These are phyloP conservation scores for Nyctereutes procyonoides DNA, from an alignment of 2,113 vertebrate species.

Conservation along the genomic window DNA sequence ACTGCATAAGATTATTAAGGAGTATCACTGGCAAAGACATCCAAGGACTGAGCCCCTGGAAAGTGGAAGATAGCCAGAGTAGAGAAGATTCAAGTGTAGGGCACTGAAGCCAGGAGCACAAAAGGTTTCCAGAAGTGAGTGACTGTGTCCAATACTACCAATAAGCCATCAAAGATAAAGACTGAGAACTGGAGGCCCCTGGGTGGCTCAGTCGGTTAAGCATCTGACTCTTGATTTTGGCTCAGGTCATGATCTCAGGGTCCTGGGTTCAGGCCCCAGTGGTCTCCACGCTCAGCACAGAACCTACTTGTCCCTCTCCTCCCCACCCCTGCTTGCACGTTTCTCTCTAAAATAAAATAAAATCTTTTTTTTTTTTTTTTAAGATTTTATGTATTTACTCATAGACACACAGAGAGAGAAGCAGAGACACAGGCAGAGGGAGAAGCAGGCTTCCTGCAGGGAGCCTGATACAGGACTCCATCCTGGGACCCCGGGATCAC, in stretches of 20 bases:
- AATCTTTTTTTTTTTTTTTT: too few species aligned
- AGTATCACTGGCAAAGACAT: neutral
- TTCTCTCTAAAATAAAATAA: neutral
- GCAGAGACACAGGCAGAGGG: too few species aligned
- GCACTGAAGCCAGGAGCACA: too few species aligned
- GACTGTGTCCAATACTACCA: rapidly evolving
- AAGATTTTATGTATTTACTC: too few species aligned
- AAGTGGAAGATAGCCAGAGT: neutral
- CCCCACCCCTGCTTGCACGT: neutral
- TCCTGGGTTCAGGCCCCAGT: neutral
- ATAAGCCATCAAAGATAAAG: neutral
- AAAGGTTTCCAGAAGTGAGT: neutral
- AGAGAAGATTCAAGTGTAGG: neutral
- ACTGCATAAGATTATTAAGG: neutral
- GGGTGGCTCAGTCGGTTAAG: neutral
- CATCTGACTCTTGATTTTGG: neutral
- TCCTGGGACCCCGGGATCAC: too few species aligned
- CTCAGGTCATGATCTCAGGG: neutral
- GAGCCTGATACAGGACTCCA: too few species aligned
- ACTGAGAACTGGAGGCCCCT: neutral
- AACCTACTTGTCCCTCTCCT: neutral
- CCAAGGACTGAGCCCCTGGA: neutral
- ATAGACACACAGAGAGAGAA: too few species aligned
- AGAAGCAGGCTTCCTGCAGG: too few species aligned
- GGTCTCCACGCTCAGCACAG: neutral